Evolutionary conservation across 2,888 invertebrate species (phyloP).

Genomic region (Rhodophaea formosa): DNA sequence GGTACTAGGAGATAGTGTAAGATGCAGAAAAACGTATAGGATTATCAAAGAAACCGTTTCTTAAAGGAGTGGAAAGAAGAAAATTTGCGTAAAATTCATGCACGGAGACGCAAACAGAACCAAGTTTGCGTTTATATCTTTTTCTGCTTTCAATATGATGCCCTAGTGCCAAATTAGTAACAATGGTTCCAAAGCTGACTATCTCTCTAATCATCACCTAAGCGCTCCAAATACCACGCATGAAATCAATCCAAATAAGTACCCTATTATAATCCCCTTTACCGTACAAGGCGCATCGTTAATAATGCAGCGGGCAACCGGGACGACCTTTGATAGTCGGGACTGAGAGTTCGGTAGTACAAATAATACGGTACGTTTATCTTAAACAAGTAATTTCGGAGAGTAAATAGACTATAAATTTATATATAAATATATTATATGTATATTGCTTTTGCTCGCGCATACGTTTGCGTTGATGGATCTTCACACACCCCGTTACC

Average conservation of each 20-base stretch:
- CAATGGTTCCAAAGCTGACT: background rate
- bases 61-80: too few species aligned
- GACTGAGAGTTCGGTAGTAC: background rate
- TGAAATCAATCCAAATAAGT: constrained; percentile 14
- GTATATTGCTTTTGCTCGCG: too few species aligned
- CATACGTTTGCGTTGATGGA: too few species aligned
- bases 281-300: constrained; percentile 39
- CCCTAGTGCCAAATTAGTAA: background rate
- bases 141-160: background rate
- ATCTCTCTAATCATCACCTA: background rate
- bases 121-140: background rate
- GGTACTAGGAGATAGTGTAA: too few species aligned
- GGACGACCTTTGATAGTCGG: constrained; percentile 6
- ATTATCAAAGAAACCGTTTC: too few species aligned
- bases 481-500: too few species aligned
- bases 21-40: too few species aligned
- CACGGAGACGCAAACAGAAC: too few species aligned
- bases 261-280: constrained; percentile 50
- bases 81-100: too few species aligned
- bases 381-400: background rate
- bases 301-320: constrained; percentile 32
- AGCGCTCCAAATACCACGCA: constrained; percentile 22
- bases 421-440: too few species aligned
- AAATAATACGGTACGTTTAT: background rate
- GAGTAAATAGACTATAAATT: too few species aligned